These are phyloP conservation scores for Drosophila crucigera DNA, from an alignment of 2,888 invertebrate species.

Conservation along the genomic window DNA sequence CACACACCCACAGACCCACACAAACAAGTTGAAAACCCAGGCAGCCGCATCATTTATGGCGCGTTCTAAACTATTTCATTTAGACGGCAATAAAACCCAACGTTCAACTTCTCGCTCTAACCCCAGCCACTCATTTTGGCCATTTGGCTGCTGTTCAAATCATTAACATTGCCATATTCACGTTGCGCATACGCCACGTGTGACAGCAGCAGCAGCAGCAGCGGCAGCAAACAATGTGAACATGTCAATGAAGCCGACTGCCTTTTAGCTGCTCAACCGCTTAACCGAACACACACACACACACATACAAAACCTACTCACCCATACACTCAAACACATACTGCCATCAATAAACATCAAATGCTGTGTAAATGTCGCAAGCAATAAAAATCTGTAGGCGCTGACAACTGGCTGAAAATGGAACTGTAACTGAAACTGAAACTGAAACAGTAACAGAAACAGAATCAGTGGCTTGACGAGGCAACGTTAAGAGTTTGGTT, in stretches of 20 bases:
- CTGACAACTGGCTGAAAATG: slow-evolving; percentile 43
- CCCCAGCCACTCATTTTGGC: background rate
- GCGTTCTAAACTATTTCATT: slow-evolving; percentile 60
- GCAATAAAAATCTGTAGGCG: slow-evolving; percentile 74
- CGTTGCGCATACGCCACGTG: slow-evolving; percentile 66
- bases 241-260: slow-evolving; percentile 51
- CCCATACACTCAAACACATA: slow-evolving; percentile 3
- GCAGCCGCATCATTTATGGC: slow-evolving; percentile 54
- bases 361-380: slow-evolving; percentile 68
- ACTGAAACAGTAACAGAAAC: slow-evolving; percentile 30
- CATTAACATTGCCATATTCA: slow-evolving; percentile 57
- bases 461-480: slow-evolving; percentile 64
- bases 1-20: slow-evolving; percentile 4
- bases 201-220: slow-evolving; percentile 28
- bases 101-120: slow-evolving; percentile 5
- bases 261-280: slow-evolving; percentile 61
- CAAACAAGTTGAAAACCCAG: background rate
- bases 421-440: slow-evolving; percentile 31
- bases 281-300: slow-evolving; percentile 48
- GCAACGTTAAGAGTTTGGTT: slow-evolving; percentile 60
- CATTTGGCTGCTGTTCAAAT: slow-evolving; percentile 48
- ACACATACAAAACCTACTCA: slow-evolving; percentile 9
- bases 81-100: slow-evolving; percentile 51
- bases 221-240: slow-evolving; percentile 38
- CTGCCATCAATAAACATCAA: slow-evolving; percentile 65